Percentiles rank a stretch among this genome's conserved stretches.
These are phyloP conservation scores for Cirrhinus molitorella DNA, from an alignment of 2,797 vertebrate genomes.

Conservation along the genomic window DNA sequence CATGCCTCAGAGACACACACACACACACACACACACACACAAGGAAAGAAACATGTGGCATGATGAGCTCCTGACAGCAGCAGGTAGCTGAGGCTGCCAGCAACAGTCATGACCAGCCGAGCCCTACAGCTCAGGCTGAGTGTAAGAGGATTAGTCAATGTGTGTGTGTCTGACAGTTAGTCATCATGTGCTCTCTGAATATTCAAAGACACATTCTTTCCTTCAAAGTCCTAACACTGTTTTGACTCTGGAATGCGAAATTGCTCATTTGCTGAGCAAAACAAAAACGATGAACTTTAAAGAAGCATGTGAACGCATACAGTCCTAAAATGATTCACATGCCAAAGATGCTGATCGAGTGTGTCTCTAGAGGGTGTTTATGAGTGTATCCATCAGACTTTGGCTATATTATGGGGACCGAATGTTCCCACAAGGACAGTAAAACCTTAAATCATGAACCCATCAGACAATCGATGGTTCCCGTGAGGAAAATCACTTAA, in stretches of 20 bases:
- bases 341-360: neutral
- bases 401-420: neutral
- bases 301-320: neutral
- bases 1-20: constrained; percentile 44
- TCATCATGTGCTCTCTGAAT: constrained; percentile 21
- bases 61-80: constrained; percentile 64
- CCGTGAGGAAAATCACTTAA: neutral
- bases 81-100: constrained; percentile 71
- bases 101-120: constrained; percentile 65
- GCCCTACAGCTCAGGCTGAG: constrained; percentile 67
- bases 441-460: neutral
- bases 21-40: neutral
- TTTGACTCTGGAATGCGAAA: neutral
- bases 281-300: neutral
- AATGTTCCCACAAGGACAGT: neutral
- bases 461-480: no score
- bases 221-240: neutral
- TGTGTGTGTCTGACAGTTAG: constrained; percentile 36
- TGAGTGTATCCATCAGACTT: neutral
- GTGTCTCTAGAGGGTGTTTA: constrained; percentile 3
- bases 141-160: constrained; percentile 72
- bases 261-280: neutral
- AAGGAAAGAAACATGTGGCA: constrained; percentile 43
- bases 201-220: constrained; percentile 17
- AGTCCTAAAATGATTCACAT: neutral